Evolutionary conservation across 2,113 vertebrate genomes (phyloP), one percentile per base, ranked within the genome.

Genomic region (Paracanthobrama guichenoti): DNA sequence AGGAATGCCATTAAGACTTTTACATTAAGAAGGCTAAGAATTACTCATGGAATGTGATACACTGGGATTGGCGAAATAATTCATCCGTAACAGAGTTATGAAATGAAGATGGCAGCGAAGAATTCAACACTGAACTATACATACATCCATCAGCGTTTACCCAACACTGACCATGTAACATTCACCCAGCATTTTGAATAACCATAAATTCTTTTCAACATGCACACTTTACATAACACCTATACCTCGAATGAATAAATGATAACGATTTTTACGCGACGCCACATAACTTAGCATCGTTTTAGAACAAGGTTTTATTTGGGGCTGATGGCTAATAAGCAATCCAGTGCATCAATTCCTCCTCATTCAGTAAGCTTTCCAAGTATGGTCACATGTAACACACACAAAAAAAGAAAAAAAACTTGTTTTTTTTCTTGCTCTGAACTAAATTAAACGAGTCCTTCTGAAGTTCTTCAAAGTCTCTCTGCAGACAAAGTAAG

Each of bases 401-500:
- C n/a, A n/a, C n/a, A n/a, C n/a, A n/a, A n/a, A n/a, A n/a, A n/a
- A n/a, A n/a, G n/a, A n/a, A 74, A 35, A 48, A 62, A 73, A 76
- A 39, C 10, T 3, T n/a, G n/a, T n/a, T 44, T 44, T 44, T 91
- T 86, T 93, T 95, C 95, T 96, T 96, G 95, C 95, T 95, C 93
- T 72, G 91, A 95, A 95, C 90, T 90, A 87, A 93, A 93, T 91
- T 88, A 90, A 88, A 77, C 79, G 87, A 90, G 93, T 94, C 93
- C 91, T 95, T 94, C 92, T 94, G 92, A 94, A 94, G 92, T 93
- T 92, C 92, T 93, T 92, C 91, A 92, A 78, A 76, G 88, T 78
- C 83, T 48, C 81, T 74, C 73, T 83, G 64, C 66, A 87, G 35
- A 86, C 81, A 85, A 91, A 87, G 83, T 86, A 90, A 91, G 81